phyloP scores from a whole-genome alignment of 2,113 vertebrate species.

The Meleagris gallopavo region DNA sequence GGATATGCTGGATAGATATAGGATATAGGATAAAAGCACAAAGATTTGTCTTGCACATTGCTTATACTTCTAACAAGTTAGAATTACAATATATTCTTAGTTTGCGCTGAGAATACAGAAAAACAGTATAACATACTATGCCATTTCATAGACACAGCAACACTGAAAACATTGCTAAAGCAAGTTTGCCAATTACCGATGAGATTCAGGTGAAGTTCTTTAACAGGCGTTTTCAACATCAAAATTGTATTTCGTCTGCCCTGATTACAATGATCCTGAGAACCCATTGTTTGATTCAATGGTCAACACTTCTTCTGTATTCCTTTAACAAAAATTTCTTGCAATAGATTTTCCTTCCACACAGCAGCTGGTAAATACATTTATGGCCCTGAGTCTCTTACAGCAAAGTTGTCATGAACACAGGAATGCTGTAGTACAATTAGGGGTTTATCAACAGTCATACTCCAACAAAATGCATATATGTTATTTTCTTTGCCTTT shows the following conservation, averaged over 20 bases:
- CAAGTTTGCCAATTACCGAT: conserved; percentile 64
- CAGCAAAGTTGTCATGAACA: background rate
- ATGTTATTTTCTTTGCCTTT: background rate
- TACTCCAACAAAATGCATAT: conserved; percentile 7
- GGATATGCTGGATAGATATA: background rate
- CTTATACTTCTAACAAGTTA: background rate
- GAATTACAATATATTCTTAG: background rate
- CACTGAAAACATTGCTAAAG: conserved; percentile 67
- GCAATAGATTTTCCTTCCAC: conserved; percentile 37
- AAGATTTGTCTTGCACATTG: background rate
- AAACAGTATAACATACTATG: conserved; percentile 37
- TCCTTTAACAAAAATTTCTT: conserved; percentile 60
- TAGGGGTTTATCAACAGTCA: conserved; percentile 48
- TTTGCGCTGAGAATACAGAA: conserved; percentile 45
- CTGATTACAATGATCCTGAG: conserved; percentile 73
- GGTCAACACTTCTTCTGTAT: conserved; percentile 58
- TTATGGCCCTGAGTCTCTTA: conserved; percentile 1
- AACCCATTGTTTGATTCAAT: conserved; percentile 71
- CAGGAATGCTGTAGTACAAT: background rate
- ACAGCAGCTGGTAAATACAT: conserved; percentile 47
- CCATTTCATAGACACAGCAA: conserved; percentile 48
- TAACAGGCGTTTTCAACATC: conserved; percentile 77
- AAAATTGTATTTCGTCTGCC: conserved; percentile 72
- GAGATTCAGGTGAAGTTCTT: conserved; percentile 72
- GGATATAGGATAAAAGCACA: background rate